Conservation (phyloP, 2,888 invertebrate species). For the Tachystola acroxantha region DNA sequence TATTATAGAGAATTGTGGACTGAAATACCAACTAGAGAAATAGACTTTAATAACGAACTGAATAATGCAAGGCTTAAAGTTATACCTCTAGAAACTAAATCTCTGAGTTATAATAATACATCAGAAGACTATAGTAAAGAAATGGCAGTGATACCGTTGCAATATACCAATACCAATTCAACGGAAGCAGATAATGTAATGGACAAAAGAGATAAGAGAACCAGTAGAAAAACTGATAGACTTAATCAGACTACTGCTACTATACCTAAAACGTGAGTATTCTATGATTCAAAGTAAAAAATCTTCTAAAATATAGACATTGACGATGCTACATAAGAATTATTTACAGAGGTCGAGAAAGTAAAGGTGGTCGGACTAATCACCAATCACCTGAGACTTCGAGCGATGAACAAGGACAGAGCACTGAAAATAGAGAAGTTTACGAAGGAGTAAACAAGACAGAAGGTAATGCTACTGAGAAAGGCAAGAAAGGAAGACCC, state of each 20-base stretch:
- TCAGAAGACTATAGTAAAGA: slow-evolving; percentile 27
- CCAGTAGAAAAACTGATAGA: slow-evolving; percentile 70
- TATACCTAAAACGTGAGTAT: slow-evolving; percentile 72
- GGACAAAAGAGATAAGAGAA: slow-evolving; percentile 67
- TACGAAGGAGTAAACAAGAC: slow-evolving; percentile 27
- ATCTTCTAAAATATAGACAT: no score
- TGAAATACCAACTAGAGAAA: slow-evolving; percentile 27
- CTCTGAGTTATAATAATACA: not conserved
- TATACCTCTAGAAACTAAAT: slow-evolving; percentile 41
- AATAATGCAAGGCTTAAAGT: slow-evolving; percentile 50
- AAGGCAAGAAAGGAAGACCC: slow-evolving; percentile 64
- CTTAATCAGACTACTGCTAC: slow-evolving; percentile 71
- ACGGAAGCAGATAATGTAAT: slow-evolving; percentile 55
- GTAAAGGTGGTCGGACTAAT: slow-evolving; percentile 58
- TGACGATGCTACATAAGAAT: no score
- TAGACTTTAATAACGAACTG: slow-evolving; percentile 37
- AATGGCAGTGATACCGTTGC: slow-evolving; percentile 53
- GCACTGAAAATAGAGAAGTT: slow-evolving; percentile 30
- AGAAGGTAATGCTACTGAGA: slow-evolving; percentile 46
- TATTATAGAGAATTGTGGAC: slow-evolving; percentile 41
- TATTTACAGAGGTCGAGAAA: slow-evolving; percentile 55
- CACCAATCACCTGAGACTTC: slow-evolving; percentile 33
- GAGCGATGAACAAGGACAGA: slow-evolving; percentile 31
- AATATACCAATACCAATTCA: slow-evolving; percentile 58
- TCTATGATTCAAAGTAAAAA: no score